Conservation (phyloP, 2,888 invertebrate genomes). For the Boloria selene region DNA sequence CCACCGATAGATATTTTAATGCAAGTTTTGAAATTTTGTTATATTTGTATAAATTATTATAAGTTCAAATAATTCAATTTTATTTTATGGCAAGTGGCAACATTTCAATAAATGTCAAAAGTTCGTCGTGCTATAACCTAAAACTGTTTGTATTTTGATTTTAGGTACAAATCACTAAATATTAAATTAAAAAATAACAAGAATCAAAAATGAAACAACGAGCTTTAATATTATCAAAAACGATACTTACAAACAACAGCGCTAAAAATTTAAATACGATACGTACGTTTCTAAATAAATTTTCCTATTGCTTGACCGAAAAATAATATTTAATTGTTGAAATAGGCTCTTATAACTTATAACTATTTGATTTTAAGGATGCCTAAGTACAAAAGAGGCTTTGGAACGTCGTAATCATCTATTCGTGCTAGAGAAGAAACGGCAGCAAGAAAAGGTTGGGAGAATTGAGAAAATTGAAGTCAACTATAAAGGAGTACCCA, state of each 20-base stretch:
- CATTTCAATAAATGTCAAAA: too few species aligned
- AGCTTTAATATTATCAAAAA: constrained; percentile 52
- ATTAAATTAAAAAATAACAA: constrained; percentile 40
- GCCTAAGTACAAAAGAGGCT: constrained; percentile 76
- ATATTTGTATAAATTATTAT: too few species aligned
- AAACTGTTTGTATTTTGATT: neutral
- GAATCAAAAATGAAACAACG: constrained; percentile 63
- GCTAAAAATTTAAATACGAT: constrained; percentile 46
- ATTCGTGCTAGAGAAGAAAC: constrained; percentile 89
- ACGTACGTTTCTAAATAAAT: constrained; percentile 47
- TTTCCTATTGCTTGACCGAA: constrained; percentile 4
- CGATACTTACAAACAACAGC: constrained; percentile 49
- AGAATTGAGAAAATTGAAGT: constrained; percentile 96
- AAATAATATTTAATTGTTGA: neutral
- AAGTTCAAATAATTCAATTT: too few species aligned
- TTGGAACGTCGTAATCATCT: constrained; percentile 85
- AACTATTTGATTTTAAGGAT: constrained; percentile 57
- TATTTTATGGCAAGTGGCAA: too few species aligned
- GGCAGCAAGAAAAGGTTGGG: constrained; percentile 88
- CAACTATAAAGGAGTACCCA: constrained; percentile 87
- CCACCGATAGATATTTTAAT: too few species aligned
- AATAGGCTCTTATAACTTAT: neutral
- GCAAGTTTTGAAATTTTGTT: too few species aligned
- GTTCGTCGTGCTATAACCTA: neutral
- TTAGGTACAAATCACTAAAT: neutral